Percentiles rank a stretch among this genome's conserved stretches.
phyloP scores from a whole-genome alignment of 2,888 invertebrate genomes.

The Athetis lepigone region DNA sequence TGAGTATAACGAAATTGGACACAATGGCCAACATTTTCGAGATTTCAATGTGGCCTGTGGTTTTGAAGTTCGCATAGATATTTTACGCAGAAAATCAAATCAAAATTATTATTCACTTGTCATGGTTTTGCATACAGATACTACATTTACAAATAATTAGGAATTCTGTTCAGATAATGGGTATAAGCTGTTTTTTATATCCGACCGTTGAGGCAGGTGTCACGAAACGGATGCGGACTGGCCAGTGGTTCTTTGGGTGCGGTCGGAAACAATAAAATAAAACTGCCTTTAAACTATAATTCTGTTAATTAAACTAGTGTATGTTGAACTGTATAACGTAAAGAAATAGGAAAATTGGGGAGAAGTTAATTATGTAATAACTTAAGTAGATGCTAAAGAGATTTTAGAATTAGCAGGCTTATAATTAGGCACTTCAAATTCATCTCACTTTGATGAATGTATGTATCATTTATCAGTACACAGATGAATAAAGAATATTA shows the following conservation, averaged over 20 bases:
- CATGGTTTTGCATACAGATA: conserved; percentile 14
- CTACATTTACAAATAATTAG: conserved; percentile 32
- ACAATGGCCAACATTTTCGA: conserved; percentile 56
- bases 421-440: neutral
- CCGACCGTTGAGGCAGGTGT: conserved; percentile 70
- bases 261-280: conserved; percentile 75
- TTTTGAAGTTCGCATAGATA: conserved; percentile 12
- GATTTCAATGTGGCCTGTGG: conserved; percentile 19
- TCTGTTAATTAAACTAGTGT: conserved; percentile 62
- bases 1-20: conserved; percentile 67
- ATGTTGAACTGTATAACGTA: conserved; percentile 40
- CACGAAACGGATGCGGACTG: conserved; percentile 68
- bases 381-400: neutral
- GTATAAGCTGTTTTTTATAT: conserved; percentile 28
- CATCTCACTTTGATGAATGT: neutral
- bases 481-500: conserved; percentile 12
- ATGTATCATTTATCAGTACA: neutral
- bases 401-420: neutral
- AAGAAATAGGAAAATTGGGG: conserved; percentile 30
- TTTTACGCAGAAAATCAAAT: neutral
- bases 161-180: conserved; percentile 34
- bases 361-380: conserved; percentile 21
- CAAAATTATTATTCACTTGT: neutral
- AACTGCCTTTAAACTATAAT: conserved; percentile 57
- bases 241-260: conserved; percentile 57